These are phyloP conservation scores for Nycticorax nycticorax DNA, from an alignment of 2,113 vertebrate genomes.

Conservation along the genomic window DNA sequence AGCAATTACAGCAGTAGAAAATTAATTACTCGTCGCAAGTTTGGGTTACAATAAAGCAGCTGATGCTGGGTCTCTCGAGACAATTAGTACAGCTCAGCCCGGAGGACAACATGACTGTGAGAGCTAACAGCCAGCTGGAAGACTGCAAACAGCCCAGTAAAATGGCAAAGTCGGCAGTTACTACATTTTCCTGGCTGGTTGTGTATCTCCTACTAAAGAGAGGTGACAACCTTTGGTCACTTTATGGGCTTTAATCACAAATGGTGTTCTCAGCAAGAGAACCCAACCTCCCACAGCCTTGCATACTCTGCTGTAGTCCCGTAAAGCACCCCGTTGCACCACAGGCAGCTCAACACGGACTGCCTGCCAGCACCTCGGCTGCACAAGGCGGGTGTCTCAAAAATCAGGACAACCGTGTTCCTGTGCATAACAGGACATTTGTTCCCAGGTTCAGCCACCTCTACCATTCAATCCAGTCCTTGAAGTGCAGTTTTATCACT, in stretches of 20 bases:
- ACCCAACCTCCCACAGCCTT: neutral
- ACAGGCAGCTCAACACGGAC: fast-evolving
- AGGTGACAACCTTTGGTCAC: neutral
- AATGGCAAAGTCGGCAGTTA: conserved; percentile 15
- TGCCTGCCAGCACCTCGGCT: neutral
- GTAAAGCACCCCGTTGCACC: neutral
- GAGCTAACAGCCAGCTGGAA: conserved; percentile 22
- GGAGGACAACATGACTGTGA: neutral
- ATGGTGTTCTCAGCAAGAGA: neutral
- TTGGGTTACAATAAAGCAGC: conserved; percentile 20
- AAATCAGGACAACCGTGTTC: neutral
- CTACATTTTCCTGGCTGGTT: neutral
- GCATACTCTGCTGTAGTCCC: neutral
- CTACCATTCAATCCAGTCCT: neutral
- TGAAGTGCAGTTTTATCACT: neutral
- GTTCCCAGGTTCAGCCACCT: neutral
- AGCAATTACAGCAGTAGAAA: neutral
- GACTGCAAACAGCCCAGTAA: neutral
- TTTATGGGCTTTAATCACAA: neutral
- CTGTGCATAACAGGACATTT: neutral
- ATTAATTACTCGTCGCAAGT: neutral
- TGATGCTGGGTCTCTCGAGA: neutral
- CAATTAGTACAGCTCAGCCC: conserved; percentile 26
- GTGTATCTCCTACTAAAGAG: neutral
- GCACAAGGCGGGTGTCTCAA: neutral